A percentile compares a stretch with the other conserved stretches of the same genome.
These are phyloP conservation scores for Oncorhynchus keta DNA, from an alignment of 2,113 vertebrate genomes.

Conservation along the genomic window DNA sequence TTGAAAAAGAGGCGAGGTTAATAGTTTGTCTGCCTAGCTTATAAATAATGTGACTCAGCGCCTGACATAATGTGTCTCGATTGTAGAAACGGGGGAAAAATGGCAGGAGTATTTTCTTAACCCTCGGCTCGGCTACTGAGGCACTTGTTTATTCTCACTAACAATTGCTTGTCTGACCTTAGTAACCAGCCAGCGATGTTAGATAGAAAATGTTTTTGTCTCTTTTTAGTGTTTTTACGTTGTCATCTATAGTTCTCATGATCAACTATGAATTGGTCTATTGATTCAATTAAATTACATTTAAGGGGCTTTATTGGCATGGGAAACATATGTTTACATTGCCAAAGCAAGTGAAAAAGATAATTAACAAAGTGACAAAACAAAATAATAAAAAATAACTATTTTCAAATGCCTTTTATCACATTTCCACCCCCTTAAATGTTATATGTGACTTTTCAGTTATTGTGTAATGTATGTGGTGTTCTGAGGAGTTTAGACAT, in stretches of 20 bases:
- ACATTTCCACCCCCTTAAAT: neutral
- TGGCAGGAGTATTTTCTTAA: constrained; percentile 51
- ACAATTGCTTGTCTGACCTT: constrained; percentile 55
- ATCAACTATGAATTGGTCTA: constrained; percentile 28
- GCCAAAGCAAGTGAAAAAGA: too few relatives aligned
- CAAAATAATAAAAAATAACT: too few relatives aligned
- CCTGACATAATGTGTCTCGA: constrained; percentile 60
- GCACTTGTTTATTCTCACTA: constrained; percentile 53
- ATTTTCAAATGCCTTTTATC: constrained; percentile 61
- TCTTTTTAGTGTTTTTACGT: neutral
- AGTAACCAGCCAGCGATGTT: too few relatives aligned
- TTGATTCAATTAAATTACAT: too few relatives aligned
- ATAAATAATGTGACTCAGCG: constrained; percentile 71
- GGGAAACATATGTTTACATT: too few relatives aligned
- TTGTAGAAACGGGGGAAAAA: constrained; percentile 50
- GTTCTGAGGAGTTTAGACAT: neutral
- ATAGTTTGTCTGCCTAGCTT: constrained; percentile 65
- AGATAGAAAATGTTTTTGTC: constrained; percentile 17
- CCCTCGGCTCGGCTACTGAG: neutral
- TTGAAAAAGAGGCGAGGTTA: constrained; percentile 60
- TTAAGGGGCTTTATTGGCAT: too few relatives aligned
- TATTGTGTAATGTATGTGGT: neutral
- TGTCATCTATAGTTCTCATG: constrained; percentile 20
- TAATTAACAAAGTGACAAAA: too few relatives aligned
- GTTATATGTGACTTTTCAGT: neutral